Evolutionary conservation across 2,113 vertebrate genomes (phyloP).

Genomic region (Neogobius melanostomus): DNA sequence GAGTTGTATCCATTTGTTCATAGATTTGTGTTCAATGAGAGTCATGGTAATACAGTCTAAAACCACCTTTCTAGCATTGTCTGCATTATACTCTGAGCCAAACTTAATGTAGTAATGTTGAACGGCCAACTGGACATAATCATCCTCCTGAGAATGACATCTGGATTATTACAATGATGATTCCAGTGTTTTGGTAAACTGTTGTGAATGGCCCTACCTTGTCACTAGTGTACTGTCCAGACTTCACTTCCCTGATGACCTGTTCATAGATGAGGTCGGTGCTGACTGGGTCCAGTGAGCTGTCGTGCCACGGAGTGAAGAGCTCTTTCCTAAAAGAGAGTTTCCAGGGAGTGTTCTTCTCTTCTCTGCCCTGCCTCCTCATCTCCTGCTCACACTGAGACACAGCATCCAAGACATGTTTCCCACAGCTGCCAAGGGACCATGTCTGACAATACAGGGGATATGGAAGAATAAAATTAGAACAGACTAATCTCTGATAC

Average conservation of each 20-base stretch:
- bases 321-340: conserved; percentile 89
- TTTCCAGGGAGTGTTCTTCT: conserved; percentile 82
- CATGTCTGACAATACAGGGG: conserved; percentile 78
- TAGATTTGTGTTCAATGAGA: conserved; percentile 82
- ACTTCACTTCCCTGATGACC: conserved; percentile 82
- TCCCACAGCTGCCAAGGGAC: conserved; percentile 83
- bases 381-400: conserved; percentile 91
- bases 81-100: conserved; percentile 61
- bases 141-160: conserved; percentile 81
- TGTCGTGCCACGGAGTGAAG: conserved; percentile 91
- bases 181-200: background rate
- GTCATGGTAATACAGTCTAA: conserved; percentile 79
- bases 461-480: background rate
- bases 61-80: conserved; percentile 77
- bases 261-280: conserved; percentile 91
- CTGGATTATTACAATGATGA: background rate
- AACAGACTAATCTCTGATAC: background rate
- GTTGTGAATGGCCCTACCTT: conserved; percentile 75
- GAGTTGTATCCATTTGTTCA: conserved; percentile 82
- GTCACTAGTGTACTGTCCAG: conserved; percentile 85
- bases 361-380: conserved; percentile 76
- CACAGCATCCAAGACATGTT: conserved; percentile 87
- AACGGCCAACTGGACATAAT: conserved; percentile 83
- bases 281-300: conserved; percentile 79
- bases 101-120: conserved; percentile 83